These are phyloP conservation scores for Suncus etruscus DNA, from an alignment of 2,113 vertebrate species.

Conservation along the genomic window DNA sequence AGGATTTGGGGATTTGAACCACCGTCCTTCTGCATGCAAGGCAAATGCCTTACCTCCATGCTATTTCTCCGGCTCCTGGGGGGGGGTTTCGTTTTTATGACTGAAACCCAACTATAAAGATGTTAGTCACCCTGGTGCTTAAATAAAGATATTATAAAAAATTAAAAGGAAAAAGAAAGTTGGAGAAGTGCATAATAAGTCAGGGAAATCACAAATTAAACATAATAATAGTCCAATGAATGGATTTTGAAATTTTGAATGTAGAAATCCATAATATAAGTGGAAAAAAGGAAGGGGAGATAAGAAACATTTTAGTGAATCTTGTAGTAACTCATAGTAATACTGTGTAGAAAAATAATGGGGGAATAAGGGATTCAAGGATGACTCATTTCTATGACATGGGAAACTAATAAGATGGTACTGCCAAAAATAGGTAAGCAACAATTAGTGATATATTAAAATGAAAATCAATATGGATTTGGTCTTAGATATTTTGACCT, in stretches of 20 bases:
- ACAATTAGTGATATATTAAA: neutral
- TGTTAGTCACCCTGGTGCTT: too few relatives aligned
- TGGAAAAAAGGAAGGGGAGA: neutral
- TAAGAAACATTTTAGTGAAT: slow-evolving; percentile 18
- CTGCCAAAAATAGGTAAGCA: slow-evolving; percentile 22
- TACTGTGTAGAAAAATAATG: neutral
- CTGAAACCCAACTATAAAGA: too few relatives aligned
- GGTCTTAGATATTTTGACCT: neutral
- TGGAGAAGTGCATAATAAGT: slow-evolving; percentile 1
- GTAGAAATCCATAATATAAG: neutral
- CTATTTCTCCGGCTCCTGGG: too few relatives aligned
- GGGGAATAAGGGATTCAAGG: neutral
- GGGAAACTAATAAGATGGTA: neutral
- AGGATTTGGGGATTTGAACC: too few relatives aligned
- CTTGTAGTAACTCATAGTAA: neutral
- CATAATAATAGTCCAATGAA: neutral
- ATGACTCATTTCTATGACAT: slow-evolving; percentile 1
- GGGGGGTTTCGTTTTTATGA: too few relatives aligned
- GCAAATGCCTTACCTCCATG: too few relatives aligned
- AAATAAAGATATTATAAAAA: too few relatives aligned
- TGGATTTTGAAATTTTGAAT: neutral
- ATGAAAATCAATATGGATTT: slow-evolving; percentile 27
- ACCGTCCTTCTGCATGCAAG: too few relatives aligned
- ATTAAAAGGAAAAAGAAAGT: neutral
- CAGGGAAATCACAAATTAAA: neutral